Conservation (phyloP, 2,888 invertebrate species). For the Myathropa florea region DNA sequence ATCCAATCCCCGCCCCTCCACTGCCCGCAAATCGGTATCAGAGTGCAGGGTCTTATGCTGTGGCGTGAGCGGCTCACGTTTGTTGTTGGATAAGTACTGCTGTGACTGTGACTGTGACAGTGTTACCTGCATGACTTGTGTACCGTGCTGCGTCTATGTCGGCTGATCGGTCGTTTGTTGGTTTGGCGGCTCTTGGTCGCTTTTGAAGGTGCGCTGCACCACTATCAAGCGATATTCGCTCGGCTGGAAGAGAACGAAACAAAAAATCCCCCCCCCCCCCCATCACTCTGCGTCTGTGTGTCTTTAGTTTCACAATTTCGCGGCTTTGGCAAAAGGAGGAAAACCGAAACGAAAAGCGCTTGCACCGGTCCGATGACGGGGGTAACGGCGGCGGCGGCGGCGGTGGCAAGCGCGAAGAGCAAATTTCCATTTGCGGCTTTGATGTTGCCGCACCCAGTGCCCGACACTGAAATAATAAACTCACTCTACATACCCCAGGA, state of each 20-base stretch:
- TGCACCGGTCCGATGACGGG: not conserved
- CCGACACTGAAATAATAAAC: slow-evolving; percentile 41
- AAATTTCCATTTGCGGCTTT: slow-evolving; percentile 42
- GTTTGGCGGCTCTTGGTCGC: not conserved
- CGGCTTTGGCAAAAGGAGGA: slow-evolving; percentile 24
- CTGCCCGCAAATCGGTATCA: not conserved
- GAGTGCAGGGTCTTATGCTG: too few species aligned
- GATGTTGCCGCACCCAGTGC: slow-evolving; percentile 47
- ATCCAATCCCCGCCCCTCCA: not conserved
- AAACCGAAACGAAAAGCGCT: slow-evolving; percentile 30
- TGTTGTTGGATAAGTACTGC: slow-evolving; percentile 39
- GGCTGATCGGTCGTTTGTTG: not conserved
- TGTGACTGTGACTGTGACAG: slow-evolving; percentile 32
- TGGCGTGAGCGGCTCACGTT: not conserved
- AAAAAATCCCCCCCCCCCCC: not conserved
- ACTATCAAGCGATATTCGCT: slow-evolving; percentile 37
- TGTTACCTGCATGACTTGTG: slow-evolving; percentile 42
- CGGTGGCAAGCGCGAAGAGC: too few species aligned
- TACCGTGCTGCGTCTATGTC: not conserved
- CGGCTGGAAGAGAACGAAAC: slow-evolving; percentile 9
- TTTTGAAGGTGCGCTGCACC: slow-evolving; percentile 42
- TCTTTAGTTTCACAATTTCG: slow-evolving; percentile 49
- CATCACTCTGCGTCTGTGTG: not conserved
- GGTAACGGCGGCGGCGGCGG: not conserved
- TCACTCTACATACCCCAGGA: not conserved